Percentiles rank a stretch among this genome's conserved stretches.
These are phyloP conservation scores for Pelvicachromis taeniatus DNA, from an alignment of 2,113 vertebrate species.

Conservation along the genomic window DNA sequence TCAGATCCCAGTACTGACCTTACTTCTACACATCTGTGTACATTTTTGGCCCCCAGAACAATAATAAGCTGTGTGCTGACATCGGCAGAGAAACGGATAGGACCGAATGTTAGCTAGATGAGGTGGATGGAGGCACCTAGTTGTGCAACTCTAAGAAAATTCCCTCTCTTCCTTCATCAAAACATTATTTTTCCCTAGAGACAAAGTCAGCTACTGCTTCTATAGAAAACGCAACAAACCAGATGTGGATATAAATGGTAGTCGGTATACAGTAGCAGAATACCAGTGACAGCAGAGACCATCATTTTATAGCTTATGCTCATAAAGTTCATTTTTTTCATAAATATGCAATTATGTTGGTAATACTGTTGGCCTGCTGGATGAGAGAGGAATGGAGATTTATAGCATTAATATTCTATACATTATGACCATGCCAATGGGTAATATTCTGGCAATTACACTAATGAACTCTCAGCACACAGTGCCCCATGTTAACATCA, in stretches of 20 bases:
- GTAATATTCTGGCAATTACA: slow-evolving; percentile 66
- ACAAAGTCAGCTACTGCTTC: slow-evolving; percentile 4
- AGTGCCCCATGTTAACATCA: slow-evolving; percentile 59
- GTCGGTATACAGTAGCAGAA: not conserved
- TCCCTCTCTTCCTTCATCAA: slow-evolving; percentile 54
- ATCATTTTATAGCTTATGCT: not conserved
- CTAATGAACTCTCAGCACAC: slow-evolving; percentile 64
- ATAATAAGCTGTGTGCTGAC: slow-evolving; percentile 54
- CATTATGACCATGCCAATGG: slow-evolving; percentile 63
- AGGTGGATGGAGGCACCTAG: slow-evolving; percentile 32
- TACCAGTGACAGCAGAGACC: not conserved
- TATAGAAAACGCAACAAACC: slow-evolving; percentile 3
- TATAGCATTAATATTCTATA: slow-evolving; percentile 63
- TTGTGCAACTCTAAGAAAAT: slow-evolving; percentile 58
- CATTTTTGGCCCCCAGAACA: slow-evolving; percentile 24
- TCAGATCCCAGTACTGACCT: slow-evolving; percentile 15
- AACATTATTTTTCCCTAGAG: slow-evolving; percentile 50
- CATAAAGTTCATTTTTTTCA: slow-evolving; percentile 29
- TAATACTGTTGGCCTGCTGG: not conserved
- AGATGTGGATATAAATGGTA: slow-evolving; percentile 27
- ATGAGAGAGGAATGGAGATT: slow-evolving; percentile 39
- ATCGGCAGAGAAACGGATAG: slow-evolving; percentile 39
- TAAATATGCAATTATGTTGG: slow-evolving; percentile 45
- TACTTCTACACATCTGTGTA: slow-evolving; percentile 26
- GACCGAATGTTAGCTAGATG: not conserved